Percentiles rank a stretch among this genome's conserved stretches.
phyloP scores from a whole-genome alignment of 2,797 vertebrate genomes.

The Micromesistius poutassou region DNA sequence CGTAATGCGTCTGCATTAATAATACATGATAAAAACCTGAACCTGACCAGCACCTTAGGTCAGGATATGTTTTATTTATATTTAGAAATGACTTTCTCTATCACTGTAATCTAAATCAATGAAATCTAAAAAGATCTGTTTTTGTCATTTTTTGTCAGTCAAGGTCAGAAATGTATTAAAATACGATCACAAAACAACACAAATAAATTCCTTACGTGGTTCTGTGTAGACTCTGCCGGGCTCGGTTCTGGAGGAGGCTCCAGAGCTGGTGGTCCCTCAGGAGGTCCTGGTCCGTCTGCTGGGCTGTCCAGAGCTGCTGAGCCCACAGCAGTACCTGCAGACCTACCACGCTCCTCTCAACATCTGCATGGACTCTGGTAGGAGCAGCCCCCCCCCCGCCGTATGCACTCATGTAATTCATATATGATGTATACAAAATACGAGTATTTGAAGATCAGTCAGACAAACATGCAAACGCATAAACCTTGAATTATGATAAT shows the following conservation, averaged over 20 bases:
- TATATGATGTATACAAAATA: not conserved
- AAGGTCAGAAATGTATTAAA: not conserved
- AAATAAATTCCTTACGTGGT: not conserved
- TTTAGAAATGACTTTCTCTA: not conserved
- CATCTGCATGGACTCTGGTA: slow-evolving; percentile 64
- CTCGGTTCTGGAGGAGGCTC: slow-evolving; percentile 49
- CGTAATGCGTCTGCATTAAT: not conserved
- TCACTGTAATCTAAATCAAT: not conserved
- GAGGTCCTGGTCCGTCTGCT: slow-evolving; percentile 54
- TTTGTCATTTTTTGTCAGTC: not conserved
- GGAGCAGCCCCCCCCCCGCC: slow-evolving; percentile 19
- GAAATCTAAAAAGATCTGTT: not conserved
- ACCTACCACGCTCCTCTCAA: slow-evolving; percentile 61
- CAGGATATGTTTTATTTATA: not conserved
- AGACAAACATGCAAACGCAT: not conserved
- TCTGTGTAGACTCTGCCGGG: slow-evolving; percentile 41
- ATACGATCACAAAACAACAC: not conserved
- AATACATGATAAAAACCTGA: not conserved
- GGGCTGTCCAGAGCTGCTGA: slow-evolving; percentile 56
- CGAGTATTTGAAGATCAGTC: not conserved
- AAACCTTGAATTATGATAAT: not conserved
- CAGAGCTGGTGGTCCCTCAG: slow-evolving; percentile 56
- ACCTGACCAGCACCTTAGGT: not conserved
- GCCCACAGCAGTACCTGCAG: slow-evolving; percentile 63
- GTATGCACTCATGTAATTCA: not conserved